These are phyloP conservation scores for Cremastinae sp. DNA, from an alignment of 2,888 invertebrate species.

Conservation along the genomic window DNA sequence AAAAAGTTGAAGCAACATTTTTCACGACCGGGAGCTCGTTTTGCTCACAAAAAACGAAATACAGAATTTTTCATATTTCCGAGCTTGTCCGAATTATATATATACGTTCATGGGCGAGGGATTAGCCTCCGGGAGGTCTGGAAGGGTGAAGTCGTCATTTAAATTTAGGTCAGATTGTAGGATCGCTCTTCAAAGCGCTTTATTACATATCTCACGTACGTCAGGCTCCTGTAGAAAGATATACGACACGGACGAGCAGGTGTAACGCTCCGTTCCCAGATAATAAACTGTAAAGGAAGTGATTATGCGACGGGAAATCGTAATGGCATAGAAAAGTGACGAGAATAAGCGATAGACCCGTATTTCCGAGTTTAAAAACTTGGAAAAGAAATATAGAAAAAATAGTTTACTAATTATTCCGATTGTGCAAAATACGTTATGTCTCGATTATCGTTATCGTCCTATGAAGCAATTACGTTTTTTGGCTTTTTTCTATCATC, in stretches of 20 bases:
- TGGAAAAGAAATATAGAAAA: not conserved
- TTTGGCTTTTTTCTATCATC: no score
- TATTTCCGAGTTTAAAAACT: no score
- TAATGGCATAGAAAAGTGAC: slow-evolving; percentile 26
- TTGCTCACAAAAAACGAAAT: slow-evolving; percentile 15
- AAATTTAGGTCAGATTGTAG: slow-evolving; percentile 65
- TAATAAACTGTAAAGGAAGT: slow-evolving; percentile 51
- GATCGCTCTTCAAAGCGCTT: slow-evolving; percentile 31
- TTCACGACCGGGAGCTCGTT: no score
- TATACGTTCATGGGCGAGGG: not conserved
- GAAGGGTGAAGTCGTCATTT: slow-evolving; percentile 50
- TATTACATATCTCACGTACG: slow-evolving; percentile 62
- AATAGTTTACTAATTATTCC: not conserved
- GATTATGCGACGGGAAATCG: slow-evolving; percentile 47
- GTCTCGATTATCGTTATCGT: no score
- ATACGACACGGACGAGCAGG: slow-evolving; percentile 4
- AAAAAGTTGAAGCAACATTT: no score
- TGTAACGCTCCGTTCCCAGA: no score
- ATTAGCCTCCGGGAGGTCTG: not conserved
- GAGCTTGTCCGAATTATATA: slow-evolving; percentile 40
- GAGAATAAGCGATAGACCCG: slow-evolving; percentile 18
- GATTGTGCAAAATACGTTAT: no score
- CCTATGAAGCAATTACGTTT: no score
- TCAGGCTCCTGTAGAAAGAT: slow-evolving; percentile 22
- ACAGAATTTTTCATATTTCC: slow-evolving; percentile 18